Evolutionary conservation across 2,113 vertebrate species (phyloP), one percentile per base, ranked within the genome.

Genomic region (Romanogobio albipinnatus): DNA sequence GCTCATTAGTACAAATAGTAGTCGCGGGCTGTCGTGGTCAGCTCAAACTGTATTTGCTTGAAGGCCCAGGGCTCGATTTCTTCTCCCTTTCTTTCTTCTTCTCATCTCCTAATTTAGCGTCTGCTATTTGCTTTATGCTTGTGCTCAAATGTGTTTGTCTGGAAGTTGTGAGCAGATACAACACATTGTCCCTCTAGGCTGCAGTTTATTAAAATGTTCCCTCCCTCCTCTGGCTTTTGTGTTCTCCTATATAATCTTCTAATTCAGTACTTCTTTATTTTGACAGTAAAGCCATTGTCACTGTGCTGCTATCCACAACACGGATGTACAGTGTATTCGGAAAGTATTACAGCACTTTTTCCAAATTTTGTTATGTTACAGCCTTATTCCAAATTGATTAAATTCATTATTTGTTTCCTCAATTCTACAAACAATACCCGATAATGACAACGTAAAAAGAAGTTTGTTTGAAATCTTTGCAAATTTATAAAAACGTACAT

Each of bases 161-260:
- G 36, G 10, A 24, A 77, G 76, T 61, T 62, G n/a, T 62, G 76
- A 62, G 76, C 36, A 22, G 53, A 77, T 59, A 59, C 36, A 13
- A 39, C 11, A 45, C 24, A 36, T 15, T 73, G 17, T 61, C 78
- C 71, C 59, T 36, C 58, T 24, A 45, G 49, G 73, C 80, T 33
- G 17, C n/a, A 9, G 74, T 66, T 86, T 43, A 83, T 77, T 77
- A 61, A 71, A 83, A 86, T n/a, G 2, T 68, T 43, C 22, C 74
- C 62, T 56, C n/a, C 36, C 29, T 39, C 62, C 22, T 15, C 62
- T 68, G 14, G 79, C 22, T 64, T 22, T 58, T 53, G 53, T 77
- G 74, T 43, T 68, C 71, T 76, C 62, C 24, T 14, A 17, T 56
- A 5, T 24, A 59, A 39, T 75, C 78, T 29, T 71, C 47, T 70